A percentile compares a stretch with the other conserved stretches of the same genome.
These are phyloP conservation scores for Agonopterix heracliana DNA, from an alignment of 2,888 invertebrate species.

Conservation along the genomic window DNA sequence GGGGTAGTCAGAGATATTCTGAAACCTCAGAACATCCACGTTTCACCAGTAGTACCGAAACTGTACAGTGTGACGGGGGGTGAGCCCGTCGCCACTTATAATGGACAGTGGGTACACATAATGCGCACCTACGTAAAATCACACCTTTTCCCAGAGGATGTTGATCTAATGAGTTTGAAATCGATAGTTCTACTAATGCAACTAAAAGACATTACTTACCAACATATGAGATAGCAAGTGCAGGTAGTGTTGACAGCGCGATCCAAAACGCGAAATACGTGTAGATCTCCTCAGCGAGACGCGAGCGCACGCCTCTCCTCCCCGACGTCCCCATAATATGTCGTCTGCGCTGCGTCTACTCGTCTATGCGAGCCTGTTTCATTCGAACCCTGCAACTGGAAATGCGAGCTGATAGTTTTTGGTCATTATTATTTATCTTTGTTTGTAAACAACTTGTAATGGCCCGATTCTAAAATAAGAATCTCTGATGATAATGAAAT, in stretches of 20 bases:
- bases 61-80: too few species aligned
- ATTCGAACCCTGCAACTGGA: not conserved
- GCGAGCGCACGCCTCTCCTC: constrained; percentile 35
- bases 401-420: not conserved
- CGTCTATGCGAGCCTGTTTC: not conserved
- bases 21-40: too few species aligned
- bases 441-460: constrained; percentile 5
- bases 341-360: not conserved
- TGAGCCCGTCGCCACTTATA: too few species aligned
- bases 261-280: constrained; percentile 64
- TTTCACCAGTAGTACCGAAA: too few species aligned
- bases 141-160: too few species aligned
- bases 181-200: too few species aligned
- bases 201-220: constrained; percentile 33
- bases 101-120: too few species aligned
- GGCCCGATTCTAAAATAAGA: too few species aligned
- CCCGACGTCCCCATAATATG: constrained; percentile 31
- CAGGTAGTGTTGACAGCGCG: constrained; percentile 54
- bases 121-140: too few species aligned
- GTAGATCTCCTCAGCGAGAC: constrained; percentile 49
- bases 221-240: constrained; percentile 56
- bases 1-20: too few species aligned
- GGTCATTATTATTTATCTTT: not conserved
- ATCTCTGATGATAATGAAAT: too few species aligned
- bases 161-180: too few species aligned